Base-by-base conservation (phyloP, 1,140 invertebrate species). In the Bathynomus jamesi region DNA sequence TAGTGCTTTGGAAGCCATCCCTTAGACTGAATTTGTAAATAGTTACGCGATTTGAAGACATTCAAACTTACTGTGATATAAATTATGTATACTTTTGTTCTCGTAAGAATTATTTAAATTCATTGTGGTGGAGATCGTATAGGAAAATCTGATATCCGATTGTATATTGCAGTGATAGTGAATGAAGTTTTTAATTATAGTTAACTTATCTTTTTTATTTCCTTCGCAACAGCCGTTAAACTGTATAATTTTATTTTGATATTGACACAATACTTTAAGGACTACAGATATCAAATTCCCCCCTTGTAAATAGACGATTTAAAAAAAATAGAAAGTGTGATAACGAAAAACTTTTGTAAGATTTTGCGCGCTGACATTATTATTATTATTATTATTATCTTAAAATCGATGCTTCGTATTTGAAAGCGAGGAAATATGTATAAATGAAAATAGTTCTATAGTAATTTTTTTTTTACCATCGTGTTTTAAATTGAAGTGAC, bases 361-460 rank as follows among this genome's bases (percentile, higher is more conserved):
- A 53, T 11, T 53, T 53, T 53, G 40, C 21, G 40, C 40, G 13
- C 40, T 53, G n/a, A n/a, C n/a, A n/a, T n/a, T n/a, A n/a, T n/a
- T n/a, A n/a, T n/a, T n/a, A n/a, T n/a, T n/a, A n/a, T n/a, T n/a
- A n/a, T n/a, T n/a, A n/a, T n/a, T n/a, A n/a, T n/a, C n/a, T n/a
- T n/a, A n/a, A n/a, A n/a, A n/a, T 53, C 40, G 21, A 17, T 53
- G 40, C 40, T 53, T 53, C 21, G 13, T 7, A 17, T 40, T 53
- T 53, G 13, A 53, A 53, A 5, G 40, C 40, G 21, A 1, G 21
- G 40, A 21, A 53, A 53, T 53, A 53, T 53, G 40, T 53, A 53
- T 53, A 53, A 53, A 53, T 53, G 40, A 53, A 53, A 53, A 53
- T 53, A 53, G 40, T 53, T 53, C 40, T 53, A 53, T 17, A 53